Evolutionary conservation across 2,113 vertebrate genomes (phyloP).

Genomic region (Lagopus muta): DNA sequence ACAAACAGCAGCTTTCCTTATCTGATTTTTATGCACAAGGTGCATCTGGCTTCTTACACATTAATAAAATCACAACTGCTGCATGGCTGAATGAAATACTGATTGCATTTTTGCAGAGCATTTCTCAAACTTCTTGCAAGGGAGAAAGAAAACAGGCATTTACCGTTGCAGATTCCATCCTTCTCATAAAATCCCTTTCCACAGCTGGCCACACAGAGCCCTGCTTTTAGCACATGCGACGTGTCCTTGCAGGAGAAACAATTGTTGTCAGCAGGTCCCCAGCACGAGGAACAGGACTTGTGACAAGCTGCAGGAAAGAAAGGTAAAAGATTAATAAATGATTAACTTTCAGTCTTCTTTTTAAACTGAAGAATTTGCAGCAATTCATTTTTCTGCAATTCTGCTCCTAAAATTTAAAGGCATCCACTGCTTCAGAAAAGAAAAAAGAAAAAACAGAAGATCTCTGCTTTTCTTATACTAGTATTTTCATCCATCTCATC

Average conservation of each 20-base stretch:
- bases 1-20: constrained; percentile 20
- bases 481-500: background rate
- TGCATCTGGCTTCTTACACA: background rate
- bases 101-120: background rate
- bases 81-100: background rate
- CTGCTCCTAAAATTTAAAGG: background rate
- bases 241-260: constrained; percentile 85
- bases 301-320: constrained; percentile 83
- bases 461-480: background rate
- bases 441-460: background rate
- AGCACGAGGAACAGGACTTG: constrained; percentile 84
- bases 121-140: background rate
- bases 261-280: constrained; percentile 78
- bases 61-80: constrained; percentile 3
- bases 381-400: rapidly evolving
- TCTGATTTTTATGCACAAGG: background rate
- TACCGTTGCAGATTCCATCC: constrained; percentile 85
- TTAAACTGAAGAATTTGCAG: background rate
- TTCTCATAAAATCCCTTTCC: constrained; percentile 79
- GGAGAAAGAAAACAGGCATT: background rate
- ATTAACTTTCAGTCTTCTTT: background rate
- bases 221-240: constrained; percentile 74
- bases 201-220: constrained; percentile 84
- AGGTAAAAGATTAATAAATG: background rate
- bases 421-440: background rate